Percentiles rank a stretch among this genome's conserved stretches.
Conservation (phyloP, 2,797 vertebrate genomes). For the Acanthurus tractus region DNA sequence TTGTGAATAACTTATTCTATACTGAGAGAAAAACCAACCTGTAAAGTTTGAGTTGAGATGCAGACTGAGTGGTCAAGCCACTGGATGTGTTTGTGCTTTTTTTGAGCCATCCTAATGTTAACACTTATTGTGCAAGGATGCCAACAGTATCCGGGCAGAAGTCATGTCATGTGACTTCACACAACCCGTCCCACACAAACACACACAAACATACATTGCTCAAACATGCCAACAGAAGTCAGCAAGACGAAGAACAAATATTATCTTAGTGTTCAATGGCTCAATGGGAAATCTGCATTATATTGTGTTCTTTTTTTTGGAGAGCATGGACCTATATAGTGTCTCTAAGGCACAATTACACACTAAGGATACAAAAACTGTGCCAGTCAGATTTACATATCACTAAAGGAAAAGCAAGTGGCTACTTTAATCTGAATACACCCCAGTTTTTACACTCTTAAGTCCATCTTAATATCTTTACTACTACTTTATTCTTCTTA, state of each 20-base stretch:
- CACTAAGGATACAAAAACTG: neutral
- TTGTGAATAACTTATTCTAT: neutral
- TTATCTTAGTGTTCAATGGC: neutral
- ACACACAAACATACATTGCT: neutral
- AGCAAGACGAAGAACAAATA: slow-evolving; percentile 50
- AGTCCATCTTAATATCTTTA: too few relatives aligned
- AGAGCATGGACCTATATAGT: neutral
- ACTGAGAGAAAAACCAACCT: neutral
- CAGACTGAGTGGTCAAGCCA: slow-evolving; percentile 43
- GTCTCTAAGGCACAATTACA: neutral
- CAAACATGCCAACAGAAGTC: slow-evolving; percentile 73
- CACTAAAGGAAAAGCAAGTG: too few relatives aligned
- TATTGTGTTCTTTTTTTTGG: neutral
- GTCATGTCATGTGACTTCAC: slow-evolving; percentile 67
- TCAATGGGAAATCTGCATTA: neutral
- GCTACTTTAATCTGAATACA: too few relatives aligned
- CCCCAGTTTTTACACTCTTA: too few relatives aligned
- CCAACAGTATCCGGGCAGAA: slow-evolving; percentile 77
- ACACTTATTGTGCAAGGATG: slow-evolving; percentile 34
- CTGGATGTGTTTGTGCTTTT: slow-evolving; percentile 19
- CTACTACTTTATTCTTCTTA: too few relatives aligned
- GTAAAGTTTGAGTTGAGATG: neutral
- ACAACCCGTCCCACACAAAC: neutral
- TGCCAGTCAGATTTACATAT: too few relatives aligned
- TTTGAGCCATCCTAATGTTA: slow-evolving; percentile 32